Percentiles rank a stretch among this genome's conserved stretches.
These are phyloP conservation scores for Pithys albifrons DNA, from an alignment of 2,113 vertebrate genomes.

Conservation along the genomic window DNA sequence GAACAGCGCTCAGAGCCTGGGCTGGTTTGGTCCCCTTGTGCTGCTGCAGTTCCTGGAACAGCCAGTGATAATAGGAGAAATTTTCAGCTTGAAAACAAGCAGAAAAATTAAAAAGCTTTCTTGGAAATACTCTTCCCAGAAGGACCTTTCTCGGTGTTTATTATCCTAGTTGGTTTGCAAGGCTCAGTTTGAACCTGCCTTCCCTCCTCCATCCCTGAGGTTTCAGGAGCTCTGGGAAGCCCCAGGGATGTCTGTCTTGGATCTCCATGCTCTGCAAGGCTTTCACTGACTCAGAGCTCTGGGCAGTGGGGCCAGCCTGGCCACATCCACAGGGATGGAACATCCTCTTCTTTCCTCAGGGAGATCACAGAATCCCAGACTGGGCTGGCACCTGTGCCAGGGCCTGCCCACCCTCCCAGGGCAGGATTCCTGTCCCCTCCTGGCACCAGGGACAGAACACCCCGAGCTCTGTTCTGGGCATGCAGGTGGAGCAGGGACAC, in stretches of 20 bases:
- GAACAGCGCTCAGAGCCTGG: constrained; percentile 5
- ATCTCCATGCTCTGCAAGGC: fast-evolving
- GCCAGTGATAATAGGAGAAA: neutral
- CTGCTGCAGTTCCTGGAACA: neutral
- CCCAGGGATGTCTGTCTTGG: neutral
- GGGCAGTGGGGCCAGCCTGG: fast-evolving
- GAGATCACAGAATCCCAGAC: neutral
- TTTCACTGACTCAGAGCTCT: neutral
- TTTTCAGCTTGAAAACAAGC: constrained; percentile 40
- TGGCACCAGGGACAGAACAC: neutral
- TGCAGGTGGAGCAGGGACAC: neutral
- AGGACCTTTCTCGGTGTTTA: neutral
- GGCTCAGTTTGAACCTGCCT: neutral
- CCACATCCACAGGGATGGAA: neutral
- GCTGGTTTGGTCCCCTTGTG: constrained; percentile 15
- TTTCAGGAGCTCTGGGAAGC: neutral
- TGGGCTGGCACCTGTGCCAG: neutral
- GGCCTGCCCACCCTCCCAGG: fast-evolving
- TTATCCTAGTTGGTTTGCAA: neutral
- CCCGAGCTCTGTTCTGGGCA: fast-evolving
- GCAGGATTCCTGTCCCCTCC: neutral
- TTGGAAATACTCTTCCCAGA: neutral
- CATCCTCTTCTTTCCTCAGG: neutral
- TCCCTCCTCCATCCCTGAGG: neutral
- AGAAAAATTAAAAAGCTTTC: constrained; percentile 1